A percentile compares a stretch with the other conserved stretches of the same genome.
Evolutionary conservation across 2,888 invertebrate species (phyloP).

Genomic region (Dinocampus coccinellae): DNA sequence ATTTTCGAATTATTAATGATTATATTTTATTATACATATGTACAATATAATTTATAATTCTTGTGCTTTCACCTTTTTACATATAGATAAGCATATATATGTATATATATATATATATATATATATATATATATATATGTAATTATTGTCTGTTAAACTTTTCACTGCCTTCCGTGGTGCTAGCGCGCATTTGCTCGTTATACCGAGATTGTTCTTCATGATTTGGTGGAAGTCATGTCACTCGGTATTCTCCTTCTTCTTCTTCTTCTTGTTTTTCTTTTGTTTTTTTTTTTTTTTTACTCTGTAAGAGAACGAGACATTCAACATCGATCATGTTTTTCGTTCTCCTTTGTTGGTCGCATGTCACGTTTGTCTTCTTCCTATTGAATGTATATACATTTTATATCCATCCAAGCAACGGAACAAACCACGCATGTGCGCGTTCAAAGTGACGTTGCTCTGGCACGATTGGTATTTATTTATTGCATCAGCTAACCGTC

Average conservation of each 20-base stretch:
- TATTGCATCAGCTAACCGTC: slow-evolving; percentile 62
- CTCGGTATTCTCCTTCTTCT: no score
- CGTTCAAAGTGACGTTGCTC: slow-evolving; percentile 37
- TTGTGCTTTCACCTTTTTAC: no score
- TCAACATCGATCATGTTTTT: slow-evolving; percentile 16
- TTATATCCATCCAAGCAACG: neutral
- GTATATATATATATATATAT: neutral
- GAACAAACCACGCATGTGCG: slow-evolving; percentile 19
- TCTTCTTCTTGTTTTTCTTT: no score
- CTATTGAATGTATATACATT: neutral
- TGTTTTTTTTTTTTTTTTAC: no score
- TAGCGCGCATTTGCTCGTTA: slow-evolving; percentile 5
- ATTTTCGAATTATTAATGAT: neutral
- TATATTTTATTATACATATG: no score
- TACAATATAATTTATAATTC: no score
- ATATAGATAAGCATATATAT: no score
- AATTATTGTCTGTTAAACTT: slow-evolving; percentile 10
- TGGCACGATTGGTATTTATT: slow-evolving; percentile 59
- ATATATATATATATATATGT: neutral
- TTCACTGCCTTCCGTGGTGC: slow-evolving; percentile 1
- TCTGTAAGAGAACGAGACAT: slow-evolving; percentile 7
- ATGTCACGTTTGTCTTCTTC: neutral
- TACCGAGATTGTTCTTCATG: slow-evolving; percentile 12
- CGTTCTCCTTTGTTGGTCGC: slow-evolving; percentile 5
- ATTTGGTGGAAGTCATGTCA: slow-evolving; percentile 8